phyloP scores from a whole-genome alignment of 2,797 vertebrate genomes.

The Acipenser ruthenus region DNA sequence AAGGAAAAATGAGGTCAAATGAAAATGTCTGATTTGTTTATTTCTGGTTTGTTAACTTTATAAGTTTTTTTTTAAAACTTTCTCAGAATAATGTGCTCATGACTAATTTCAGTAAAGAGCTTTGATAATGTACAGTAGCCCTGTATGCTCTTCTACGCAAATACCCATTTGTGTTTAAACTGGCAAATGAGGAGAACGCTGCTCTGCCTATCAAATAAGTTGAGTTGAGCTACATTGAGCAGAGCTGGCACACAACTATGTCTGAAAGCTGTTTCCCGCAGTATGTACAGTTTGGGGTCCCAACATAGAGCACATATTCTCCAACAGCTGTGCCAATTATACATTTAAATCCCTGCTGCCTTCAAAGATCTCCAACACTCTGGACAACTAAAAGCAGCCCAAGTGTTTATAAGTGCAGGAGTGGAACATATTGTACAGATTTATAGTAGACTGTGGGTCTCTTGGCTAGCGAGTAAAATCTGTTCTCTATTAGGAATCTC shows the following conservation, averaged over 20 bases:
- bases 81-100: too few relatives aligned
- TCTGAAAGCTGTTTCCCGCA: slow-evolving; percentile 19
- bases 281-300: slow-evolving; percentile 24
- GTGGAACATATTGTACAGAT: not conserved
- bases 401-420: not conserved
- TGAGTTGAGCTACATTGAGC: not conserved
- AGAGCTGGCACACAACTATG: not conserved
- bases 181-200: too few relatives aligned
- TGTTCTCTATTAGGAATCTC: not conserved
- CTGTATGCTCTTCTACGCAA: too few relatives aligned
- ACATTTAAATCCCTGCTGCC: slow-evolving; percentile 31
- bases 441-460: not conserved
- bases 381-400: slow-evolving; percentile 12
- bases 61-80: too few relatives aligned
- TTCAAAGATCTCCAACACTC: slow-evolving; percentile 20
- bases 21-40: too few relatives aligned
- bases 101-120: too few relatives aligned
- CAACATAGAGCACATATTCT: slow-evolving; percentile 23
- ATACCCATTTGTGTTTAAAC: too few relatives aligned
- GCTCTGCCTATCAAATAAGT: too few relatives aligned
- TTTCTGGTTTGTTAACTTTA: too few relatives aligned
- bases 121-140: too few relatives aligned
- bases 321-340: slow-evolving; percentile 53
- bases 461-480: not conserved
- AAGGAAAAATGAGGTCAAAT: too few relatives aligned